Evolutionary conservation across 2,888 invertebrate species (phyloP), one percentile per base, ranked within the genome.

Genomic region (Hirtodrosophila trivittata): DNA sequence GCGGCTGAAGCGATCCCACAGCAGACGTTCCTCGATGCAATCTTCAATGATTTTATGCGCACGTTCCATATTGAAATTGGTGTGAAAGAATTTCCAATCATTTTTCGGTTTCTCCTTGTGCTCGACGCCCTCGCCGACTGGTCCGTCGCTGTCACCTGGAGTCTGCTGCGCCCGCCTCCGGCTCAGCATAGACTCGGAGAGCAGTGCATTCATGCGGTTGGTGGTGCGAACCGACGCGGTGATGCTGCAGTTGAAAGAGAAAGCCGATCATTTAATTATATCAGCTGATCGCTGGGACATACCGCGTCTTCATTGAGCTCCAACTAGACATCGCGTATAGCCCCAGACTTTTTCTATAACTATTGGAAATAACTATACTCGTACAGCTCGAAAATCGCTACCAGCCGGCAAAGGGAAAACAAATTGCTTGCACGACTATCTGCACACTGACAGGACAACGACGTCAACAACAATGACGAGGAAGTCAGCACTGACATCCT

Each of bases 191-290:
- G 90, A 87, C 60, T 91, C 90, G 18, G 90, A 90, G 21, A 90
- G 87, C 42, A 90, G 47, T 0, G 90, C 89, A 84, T 91, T 90
- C 89, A 90, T 91, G 26, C 89, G 90, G 67, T 82, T 89, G 41
- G 91, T 90, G 33, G 90, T 90, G 13, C 90, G 89, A 65, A 90
- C 90, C 2, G 91, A 90, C 16, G 90, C 89, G 26, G 90, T 90
- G 57, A 90, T 90, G 42, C 91, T 90, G 66, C 39, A 74, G 66
- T 41, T 46, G 42, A 52, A 50, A 45, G 6, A 37, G 16, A 57
- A 25, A 51, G 39, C 39, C 43, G 21, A 41, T 42, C 33, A 12
- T 18, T 49, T 46, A 52, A 18, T 55, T 37, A 14, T 26, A 18
- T 9, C 9, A 5, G 10, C 1, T 8, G 6, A 9, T 3, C 9